phyloP scores from a whole-genome alignment of 2,888 invertebrate genomes.

The Marasmarcha lunaedactyla region DNA sequence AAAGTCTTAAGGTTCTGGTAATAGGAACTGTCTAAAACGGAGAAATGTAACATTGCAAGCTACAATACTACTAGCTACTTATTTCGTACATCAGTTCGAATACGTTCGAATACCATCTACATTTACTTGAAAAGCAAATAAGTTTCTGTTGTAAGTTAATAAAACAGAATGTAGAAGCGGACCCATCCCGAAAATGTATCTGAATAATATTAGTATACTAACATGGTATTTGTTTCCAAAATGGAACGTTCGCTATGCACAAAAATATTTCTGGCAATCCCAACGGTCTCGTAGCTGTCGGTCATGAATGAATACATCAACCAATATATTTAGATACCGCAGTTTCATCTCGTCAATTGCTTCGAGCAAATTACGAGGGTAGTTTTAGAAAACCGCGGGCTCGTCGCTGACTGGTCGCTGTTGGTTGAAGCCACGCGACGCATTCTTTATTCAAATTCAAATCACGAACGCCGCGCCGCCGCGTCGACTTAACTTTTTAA shows the following conservation, averaged over 20 bases:
- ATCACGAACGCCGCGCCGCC: conserved; percentile 1
- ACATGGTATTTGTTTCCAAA: no score
- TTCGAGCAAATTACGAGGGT: conserved; percentile 8
- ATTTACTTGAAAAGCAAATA: no score
- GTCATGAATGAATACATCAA: conserved; percentile 12
- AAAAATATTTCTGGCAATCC: conserved; percentile 18
- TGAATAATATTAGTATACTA: no score
- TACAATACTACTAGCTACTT: no score
- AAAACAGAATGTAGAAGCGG: no score
- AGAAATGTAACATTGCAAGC: no score
- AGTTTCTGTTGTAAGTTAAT: no score
- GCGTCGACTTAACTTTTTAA: conserved; percentile 17
- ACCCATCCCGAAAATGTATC: no score
- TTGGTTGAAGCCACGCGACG: conserved; percentile 17
- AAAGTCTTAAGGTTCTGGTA: no score
- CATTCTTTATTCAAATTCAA: conserved; percentile 20
- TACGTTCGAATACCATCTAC: no score
- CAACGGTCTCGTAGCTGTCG: conserved; percentile 14
- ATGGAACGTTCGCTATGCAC: conserved; percentile 16
- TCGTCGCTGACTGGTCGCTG: conserved; percentile 10
- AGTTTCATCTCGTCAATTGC: conserved; percentile 7
- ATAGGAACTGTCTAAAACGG: no score
- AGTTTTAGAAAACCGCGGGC: conserved; percentile 12
- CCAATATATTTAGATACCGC: conserved; percentile 13
- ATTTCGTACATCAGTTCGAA: no score